Percentiles rank a stretch among this genome's conserved stretches.
Evolutionary conservation across 2,797 vertebrate species (phyloP).

Genomic region (Schizothorax lantsangensis): DNA sequence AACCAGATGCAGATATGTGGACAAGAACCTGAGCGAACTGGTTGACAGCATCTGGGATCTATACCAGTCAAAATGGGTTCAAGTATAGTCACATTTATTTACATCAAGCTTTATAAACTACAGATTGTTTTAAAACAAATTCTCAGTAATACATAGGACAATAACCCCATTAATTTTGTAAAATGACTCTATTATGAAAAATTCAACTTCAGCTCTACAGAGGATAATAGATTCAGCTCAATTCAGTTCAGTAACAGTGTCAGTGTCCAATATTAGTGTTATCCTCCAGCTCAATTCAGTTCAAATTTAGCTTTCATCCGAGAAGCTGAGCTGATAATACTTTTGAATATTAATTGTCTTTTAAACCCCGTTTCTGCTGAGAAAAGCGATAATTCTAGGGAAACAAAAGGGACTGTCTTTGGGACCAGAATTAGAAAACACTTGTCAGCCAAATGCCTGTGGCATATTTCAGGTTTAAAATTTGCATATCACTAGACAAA

Average conservation of each 20-base stretch:
- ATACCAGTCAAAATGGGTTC: background rate
- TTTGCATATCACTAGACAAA: background rate
- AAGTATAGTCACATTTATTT: background rate
- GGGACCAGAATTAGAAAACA: background rate
- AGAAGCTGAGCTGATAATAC: background rate
- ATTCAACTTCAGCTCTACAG: background rate
- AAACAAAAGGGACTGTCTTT: background rate
- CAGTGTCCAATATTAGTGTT: no score
- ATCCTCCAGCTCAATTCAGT: no score
- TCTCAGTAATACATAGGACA: background rate
- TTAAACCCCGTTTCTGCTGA: background rate
- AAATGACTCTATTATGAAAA: background rate
- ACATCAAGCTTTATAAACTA: background rate
- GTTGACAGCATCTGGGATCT: background rate
- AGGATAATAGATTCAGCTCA: no score
- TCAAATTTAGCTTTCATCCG: background rate
- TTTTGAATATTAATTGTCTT: background rate
- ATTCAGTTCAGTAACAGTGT: no score
- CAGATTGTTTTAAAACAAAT: background rate
- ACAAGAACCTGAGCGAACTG: background rate
- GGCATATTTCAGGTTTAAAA: background rate
- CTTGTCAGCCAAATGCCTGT: background rate
- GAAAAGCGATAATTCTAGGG: background rate
- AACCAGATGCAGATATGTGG: constrained; percentile 13
- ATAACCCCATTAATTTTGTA: background rate